Base-by-base conservation (phyloP, 2,888 invertebrate genomes). In the Caradrina clavipalpis region DNA sequence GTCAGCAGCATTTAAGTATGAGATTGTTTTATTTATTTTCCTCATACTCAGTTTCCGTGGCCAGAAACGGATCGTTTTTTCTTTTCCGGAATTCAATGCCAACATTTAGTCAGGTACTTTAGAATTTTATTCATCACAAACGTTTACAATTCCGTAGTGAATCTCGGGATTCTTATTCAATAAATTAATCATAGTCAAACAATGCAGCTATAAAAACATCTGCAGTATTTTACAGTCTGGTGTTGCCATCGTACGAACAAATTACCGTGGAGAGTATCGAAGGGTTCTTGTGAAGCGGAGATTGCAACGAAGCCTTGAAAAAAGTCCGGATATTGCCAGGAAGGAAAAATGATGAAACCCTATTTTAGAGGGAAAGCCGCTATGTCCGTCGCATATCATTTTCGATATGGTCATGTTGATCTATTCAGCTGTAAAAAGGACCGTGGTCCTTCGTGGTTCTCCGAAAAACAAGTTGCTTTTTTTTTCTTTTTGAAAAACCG, bases 281-380 rank as follows among this genome's bases (percentile, higher is more conserved):
- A 42, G 26, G 31, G 60, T 74, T 69, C 82, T 83, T 78, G 73
- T 61, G 51, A 72, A 76, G 73, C 85, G 87, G 87, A 87, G 81
- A 87, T 88, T 84, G 81, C 84, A 78, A 73, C 78, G 66, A 65
- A 61, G 75, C 51, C 54, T 73, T 76, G 75, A 70, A 72, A 77
- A 78, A 73, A 69, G 63, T 26, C 85, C 87, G 89, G 88, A 89
- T 85, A 88, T 85, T 86, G 69, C 72, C 31, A 51, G 64, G 75
- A 68, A 65, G 61, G 69, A 55, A 67, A 69, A 60, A 64, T 56
- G 42, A 65, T 69, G 35, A 56, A 50, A 59, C 55, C 7, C n/a
- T 49, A 55, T 66, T 64, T 53, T 53, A 54, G 61, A 66, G 47
- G 60, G n/a, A 49, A 66, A 61, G 19, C 19, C 7, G 45, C 21